Evolutionary conservation across 2,113 vertebrate species (phyloP), one percentile per base, ranked within the genome.

Genomic region (Grammomys dolichurus): DNA sequence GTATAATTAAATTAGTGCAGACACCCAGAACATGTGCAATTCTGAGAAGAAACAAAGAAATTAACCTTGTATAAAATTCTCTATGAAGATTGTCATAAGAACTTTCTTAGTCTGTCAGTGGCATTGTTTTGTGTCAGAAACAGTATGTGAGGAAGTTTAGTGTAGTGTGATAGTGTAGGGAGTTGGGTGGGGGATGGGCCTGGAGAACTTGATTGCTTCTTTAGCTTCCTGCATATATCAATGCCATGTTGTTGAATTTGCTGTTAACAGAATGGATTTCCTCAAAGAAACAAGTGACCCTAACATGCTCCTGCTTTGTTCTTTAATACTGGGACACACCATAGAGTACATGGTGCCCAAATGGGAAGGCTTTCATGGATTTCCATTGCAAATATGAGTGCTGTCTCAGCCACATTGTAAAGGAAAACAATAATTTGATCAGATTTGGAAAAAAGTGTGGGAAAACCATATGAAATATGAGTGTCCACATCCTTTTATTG

Each of bases 31-130:
- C 1, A 28, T 85, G 2, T 58, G 1, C 73, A 80, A 19, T 73
- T 51, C 48, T 75, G 36, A 76, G 43, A 90, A 84, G 78, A 94
- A 86, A 73, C 67, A 87, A 89, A 58, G 16, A 70, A 91, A 84
- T 78, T 82, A 89, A 85, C 77, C 60, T 80, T 75, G 51, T 54
- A 11, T 78, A 58, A 65, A 51, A 26, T 72, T 9, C 70, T 43
- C 7, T 12, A 12, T 46, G 22, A 54, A 80, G 69, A 43, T 31
- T 58, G 33, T 87, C 65, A 33, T 31, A 43, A 8, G 58, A 70
- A 36, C 33, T 81, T 54, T 58, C 5, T 70, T 33, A 51, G 36
- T 70, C 63, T 85, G 20, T 81, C 4, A 54, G 48, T 75, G 40
- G 87, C 76, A 10, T 16, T 48, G 28, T 72, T 14, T 0, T 65